Evolutionary conservation across 2,113 vertebrate species (phyloP), one percentile per base, ranked within the genome.

Genomic region (Sorex araneus): DNA sequence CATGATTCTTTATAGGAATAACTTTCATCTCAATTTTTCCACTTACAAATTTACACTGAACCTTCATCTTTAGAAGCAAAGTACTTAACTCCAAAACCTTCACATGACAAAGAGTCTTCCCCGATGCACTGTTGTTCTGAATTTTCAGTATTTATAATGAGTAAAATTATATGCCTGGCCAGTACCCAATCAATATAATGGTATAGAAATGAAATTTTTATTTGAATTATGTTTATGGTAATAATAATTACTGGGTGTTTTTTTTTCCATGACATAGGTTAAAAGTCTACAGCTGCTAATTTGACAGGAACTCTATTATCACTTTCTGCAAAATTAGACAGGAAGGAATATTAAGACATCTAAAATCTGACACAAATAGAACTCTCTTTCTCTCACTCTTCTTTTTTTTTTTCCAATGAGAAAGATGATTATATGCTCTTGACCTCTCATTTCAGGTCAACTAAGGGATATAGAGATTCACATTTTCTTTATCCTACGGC

Each of bases 261-360:
- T 50, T 50, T 0, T 43, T 82, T 30, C 93, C 85, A 89, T 36
- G 84, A 97, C 97, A 97, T 67, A 96, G 97, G 97, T 98, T 97
- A 98, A 97, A 97, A 97, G 97, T 97, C 96, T 94, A 92, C 89
- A 97, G 96, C 96, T 97, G 97, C 95, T 97, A 98, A 98, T 97
- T 98, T 97, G 97, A 98, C 95, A 96, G 89, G 96, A 97, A 97
- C 95, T 98, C 93, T 98, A 97, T 98, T 98, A 98, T 97, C 96
- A 94, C 96, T 97, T 95, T 95, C 95, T 89, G 86, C 94, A 97
- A 97, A 98, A 98, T 98, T 97, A 97, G 95, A 97, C 92, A 96
- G 94, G 95, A 97, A 97, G 97, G 95, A 97, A 97, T 98, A 98
- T 97, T 97, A 98, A 98, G 97, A 97, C 96, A 97, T 97, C 97